Evolutionary conservation across 2,888 invertebrate genomes (phyloP).

Genomic region (Leptinotarsa haldemani): DNA sequence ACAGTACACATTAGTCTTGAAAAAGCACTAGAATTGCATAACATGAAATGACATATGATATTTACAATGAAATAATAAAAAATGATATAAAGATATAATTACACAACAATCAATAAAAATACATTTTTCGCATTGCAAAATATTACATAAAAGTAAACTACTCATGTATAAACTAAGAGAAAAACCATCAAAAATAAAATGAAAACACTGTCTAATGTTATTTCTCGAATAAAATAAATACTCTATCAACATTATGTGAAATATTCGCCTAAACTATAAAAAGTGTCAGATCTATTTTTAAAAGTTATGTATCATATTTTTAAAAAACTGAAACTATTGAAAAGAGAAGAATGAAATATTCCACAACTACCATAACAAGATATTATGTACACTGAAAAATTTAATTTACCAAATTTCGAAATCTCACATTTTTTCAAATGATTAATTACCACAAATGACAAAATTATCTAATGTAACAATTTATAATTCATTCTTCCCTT

Average conservation of each 20-base stretch:
- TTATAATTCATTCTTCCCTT: background rate
- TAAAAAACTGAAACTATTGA: background rate
- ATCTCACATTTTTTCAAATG: too few species aligned
- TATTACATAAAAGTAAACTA: constrained; percentile 35
- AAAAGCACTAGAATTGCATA: constrained; percentile 45
- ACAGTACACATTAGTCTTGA: constrained; percentile 46
- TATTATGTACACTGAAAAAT: too few species aligned
- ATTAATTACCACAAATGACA: too few species aligned
- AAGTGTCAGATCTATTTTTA: background rate
- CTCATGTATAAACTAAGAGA: constrained; percentile 21
- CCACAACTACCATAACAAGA: too few species aligned
- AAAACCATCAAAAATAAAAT: constrained; percentile 37
- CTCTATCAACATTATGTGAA: background rate
- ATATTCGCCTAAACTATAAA: background rate
- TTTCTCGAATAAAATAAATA: background rate
- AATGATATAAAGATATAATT: constrained; percentile 41
- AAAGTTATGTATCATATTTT: background rate
- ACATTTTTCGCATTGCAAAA: constrained; percentile 42
- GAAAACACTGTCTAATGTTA: background rate
- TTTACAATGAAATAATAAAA: constrained; percentile 51
- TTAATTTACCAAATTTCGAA: too few species aligned
- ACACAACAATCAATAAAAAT: constrained; percentile 48
- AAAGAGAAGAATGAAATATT: background rate
- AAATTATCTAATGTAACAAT: background rate
- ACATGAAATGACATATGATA: constrained; percentile 48